phyloP scores from a whole-genome alignment of 2,888 invertebrate species.

The Zootermopsis nevadensis region DNA sequence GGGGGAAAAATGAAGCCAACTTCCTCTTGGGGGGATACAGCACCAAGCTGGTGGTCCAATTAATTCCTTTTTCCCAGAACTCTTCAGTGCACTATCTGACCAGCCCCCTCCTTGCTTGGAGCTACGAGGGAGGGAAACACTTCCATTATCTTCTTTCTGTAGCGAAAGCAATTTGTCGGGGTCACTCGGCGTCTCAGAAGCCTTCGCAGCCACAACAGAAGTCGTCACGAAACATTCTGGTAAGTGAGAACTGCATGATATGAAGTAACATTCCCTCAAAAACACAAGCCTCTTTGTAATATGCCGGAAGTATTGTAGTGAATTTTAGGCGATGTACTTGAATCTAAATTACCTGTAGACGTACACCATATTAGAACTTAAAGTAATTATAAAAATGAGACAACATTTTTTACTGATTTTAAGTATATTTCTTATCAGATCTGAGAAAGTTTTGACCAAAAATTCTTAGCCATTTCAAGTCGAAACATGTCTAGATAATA shows the following conservation, averaged over 20 bases:
- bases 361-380: too few species aligned
- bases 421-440: too few species aligned
- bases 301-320: too few species aligned
- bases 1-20: neutral
- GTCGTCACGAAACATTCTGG: neutral
- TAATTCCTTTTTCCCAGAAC: neutral
- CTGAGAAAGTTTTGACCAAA: too few species aligned
- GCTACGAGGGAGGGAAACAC: neutral
- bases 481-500: too few species aligned
- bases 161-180: neutral
- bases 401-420: too few species aligned
- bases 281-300: too few species aligned
- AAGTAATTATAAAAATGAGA: too few species aligned
- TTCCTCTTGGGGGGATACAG: neutral
- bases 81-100: neutral
- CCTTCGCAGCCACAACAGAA: neutral
- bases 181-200: neutral
- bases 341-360: too few species aligned
- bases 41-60: neutral
- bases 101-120: neutral
- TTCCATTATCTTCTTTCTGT: neutral
- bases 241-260: neutral
- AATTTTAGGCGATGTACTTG: too few species aligned
- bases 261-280: neutral
- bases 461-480: too few species aligned